These are phyloP conservation scores for Microtus oregoni DNA, from an alignment of 2,113 vertebrate species.

Conservation along the genomic window DNA sequence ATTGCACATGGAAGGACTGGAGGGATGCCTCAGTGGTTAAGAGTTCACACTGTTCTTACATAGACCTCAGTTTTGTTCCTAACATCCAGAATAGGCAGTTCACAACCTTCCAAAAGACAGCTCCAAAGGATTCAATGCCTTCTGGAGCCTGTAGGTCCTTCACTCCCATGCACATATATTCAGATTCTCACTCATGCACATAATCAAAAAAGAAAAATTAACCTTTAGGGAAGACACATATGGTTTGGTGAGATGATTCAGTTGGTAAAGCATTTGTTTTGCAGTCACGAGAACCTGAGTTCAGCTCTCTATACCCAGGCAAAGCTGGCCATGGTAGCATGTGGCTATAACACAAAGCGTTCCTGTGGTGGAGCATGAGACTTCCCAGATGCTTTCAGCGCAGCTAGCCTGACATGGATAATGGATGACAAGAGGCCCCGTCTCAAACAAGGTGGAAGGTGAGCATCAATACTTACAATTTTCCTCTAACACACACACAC, in stretches of 20 bases:
- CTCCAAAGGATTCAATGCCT: neutral
- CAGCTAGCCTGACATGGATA: no score
- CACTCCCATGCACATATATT: neutral
- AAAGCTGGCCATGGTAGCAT: neutral
- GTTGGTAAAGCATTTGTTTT: neutral
- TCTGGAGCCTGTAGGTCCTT: neutral
- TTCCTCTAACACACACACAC: neutral
- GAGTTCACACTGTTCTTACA: neutral
- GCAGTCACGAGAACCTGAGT: neutral
- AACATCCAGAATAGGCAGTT: neutral
- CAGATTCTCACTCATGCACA: neutral
- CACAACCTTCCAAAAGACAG: neutral
- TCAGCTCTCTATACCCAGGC: neutral
- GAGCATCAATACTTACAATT: neutral
- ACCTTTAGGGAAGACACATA: neutral
- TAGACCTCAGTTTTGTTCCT: neutral
- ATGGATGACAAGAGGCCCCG: neutral
- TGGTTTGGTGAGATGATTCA: neutral
- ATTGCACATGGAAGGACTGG: neutral
- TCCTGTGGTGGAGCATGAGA: neutral
- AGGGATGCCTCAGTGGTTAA: no score
- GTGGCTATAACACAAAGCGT: neutral
- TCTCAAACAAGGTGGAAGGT: neutral
- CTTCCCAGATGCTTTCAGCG: neutral
- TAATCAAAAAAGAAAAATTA: neutral